Percentiles rank a stretch among this genome's conserved stretches.
Conservation (phyloP, 2,888 invertebrate genomes). For the Ceraclea dissimilis region DNA sequence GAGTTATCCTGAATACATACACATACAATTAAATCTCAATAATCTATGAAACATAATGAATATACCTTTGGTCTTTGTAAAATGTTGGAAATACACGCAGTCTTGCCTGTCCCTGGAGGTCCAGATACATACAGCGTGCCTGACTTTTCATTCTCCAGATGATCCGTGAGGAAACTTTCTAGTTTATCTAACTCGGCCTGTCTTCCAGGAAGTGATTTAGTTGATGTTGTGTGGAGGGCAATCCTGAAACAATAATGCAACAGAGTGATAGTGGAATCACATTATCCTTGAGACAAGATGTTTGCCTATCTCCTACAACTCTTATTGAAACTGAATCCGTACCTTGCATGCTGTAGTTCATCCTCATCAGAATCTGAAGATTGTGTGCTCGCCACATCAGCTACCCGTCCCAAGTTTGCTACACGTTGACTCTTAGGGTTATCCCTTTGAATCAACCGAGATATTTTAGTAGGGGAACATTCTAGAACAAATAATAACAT, state of each 20-base stretch:
- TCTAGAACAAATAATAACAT: conserved; percentile 31
- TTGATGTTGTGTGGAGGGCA: conserved; percentile 44
- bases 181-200: conserved; percentile 69
- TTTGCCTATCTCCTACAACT: no score
- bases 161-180: conserved; percentile 57
- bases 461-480: conserved; percentile 33
- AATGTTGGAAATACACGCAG: conserved; percentile 74
- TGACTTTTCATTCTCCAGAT: conserved; percentile 57
- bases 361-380: conserved; percentile 2
- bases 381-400: not conserved
- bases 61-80: conserved; percentile 58
- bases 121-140: conserved; percentile 91
- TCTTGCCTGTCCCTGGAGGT: conserved; percentile 96
- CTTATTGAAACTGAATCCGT: no score
- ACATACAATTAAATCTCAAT: no score
- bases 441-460: conserved; percentile 10
- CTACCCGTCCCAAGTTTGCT: not conserved
- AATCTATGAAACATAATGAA: no score
- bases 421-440: conserved; percentile 7
- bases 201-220: conserved; percentile 61
- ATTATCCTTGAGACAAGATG: no score
- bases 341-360: conserved; percentile 19
- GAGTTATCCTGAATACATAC: no score
- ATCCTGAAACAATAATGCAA: conserved; percentile 4
- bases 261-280: not conserved